Percentiles rank a stretch among this genome's conserved stretches.
phyloP scores from a whole-genome alignment of 1,140 invertebrate genomes.

The Ylistrum balloti region DNA sequence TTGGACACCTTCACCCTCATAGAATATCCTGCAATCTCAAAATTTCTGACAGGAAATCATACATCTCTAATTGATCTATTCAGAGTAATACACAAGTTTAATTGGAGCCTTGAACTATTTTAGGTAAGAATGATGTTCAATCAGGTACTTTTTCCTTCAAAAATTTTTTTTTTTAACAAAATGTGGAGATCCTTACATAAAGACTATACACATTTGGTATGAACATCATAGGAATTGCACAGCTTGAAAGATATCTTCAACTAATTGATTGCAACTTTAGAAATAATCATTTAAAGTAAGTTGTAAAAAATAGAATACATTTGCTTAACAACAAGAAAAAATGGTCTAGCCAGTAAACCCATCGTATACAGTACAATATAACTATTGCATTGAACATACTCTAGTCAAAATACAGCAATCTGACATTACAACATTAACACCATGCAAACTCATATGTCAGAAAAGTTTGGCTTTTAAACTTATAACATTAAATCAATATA shows the following conservation, averaged over 20 bases:
- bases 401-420: neutral
- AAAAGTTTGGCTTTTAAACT: neutral
- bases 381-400: constrained; percentile 8
- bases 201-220: neutral
- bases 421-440: constrained; percentile 7
- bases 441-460: constrained; percentile 4
- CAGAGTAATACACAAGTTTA: no score
- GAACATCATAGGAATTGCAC: neutral
- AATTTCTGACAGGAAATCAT: no score
- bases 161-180: no score
- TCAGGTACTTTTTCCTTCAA: no score
- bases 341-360: constrained; percentile 21
- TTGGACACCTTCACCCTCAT: no score
- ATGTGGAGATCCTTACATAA: no score
- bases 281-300: constrained; percentile 36
- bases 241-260: neutral
- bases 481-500: neutral
- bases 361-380: neutral
- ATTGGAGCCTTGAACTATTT: no score
- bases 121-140: no score
- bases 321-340: constrained; percentile 11
- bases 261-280: neutral
- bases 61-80: no score
- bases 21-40: no score
- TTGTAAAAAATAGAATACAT: neutral